Conservation (phyloP, 2,113 vertebrate species). For the Panthera tigris region DNA sequence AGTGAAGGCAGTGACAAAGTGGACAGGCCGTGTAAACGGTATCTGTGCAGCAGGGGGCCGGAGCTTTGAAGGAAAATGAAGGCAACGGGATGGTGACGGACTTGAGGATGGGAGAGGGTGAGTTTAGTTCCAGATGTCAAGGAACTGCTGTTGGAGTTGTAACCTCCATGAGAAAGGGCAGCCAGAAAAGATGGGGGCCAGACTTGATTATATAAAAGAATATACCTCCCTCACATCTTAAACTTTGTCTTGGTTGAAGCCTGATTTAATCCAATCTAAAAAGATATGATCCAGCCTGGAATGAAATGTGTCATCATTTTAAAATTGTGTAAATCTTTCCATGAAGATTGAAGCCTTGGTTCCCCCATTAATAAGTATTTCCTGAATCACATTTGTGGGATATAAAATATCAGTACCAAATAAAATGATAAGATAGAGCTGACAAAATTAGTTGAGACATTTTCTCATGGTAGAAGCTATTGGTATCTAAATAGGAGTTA, state of each 20-base stretch:
- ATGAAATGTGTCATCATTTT: neutral
- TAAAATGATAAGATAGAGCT: neutral
- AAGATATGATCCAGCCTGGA: neutral
- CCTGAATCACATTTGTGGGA: neutral
- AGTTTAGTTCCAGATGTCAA: neutral
- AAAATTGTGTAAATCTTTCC: neutral
- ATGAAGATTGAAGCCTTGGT: neutral
- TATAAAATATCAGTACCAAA: neutral
- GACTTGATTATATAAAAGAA: neutral
- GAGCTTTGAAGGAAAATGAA: neutral
- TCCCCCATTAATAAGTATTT: neutral
- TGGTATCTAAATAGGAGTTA: neutral
- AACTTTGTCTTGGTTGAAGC: neutral
- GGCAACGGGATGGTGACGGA: neutral
- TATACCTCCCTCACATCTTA: neutral
- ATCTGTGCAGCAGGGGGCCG: neutral
- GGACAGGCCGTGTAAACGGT: fast-evolving
- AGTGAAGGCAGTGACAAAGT: neutral
- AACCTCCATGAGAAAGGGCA: neutral
- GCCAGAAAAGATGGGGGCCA: neutral
- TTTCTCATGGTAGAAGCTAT: neutral
- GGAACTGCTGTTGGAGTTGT: neutral
- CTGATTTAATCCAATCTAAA: neutral
- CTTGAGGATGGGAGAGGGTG: too few species aligned
- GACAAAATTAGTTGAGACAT: neutral